Evolutionary conservation across 2,888 invertebrate species (phyloP), one percentile per base, ranked within the genome.

Genomic region (Miltochrista miniata): DNA sequence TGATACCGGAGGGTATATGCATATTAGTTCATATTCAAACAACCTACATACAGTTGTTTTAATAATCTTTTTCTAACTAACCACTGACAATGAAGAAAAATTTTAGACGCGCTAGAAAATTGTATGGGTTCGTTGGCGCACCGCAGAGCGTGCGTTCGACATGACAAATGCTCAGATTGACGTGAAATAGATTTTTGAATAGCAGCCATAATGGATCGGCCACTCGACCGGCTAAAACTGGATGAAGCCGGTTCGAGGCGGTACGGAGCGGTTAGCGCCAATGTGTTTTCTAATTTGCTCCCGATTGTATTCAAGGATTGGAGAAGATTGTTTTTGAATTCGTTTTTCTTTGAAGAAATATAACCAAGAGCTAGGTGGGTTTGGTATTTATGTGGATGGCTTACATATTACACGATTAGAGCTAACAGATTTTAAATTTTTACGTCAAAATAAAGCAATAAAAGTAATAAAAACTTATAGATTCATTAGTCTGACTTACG

Each of bases 111-210:
- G 37, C 38, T 33, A 50, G 51, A 58, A 58, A 58, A 66, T 61
- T 56, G 57, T 66, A 55, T 53, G 47, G 54, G 55, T 55, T 45
- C 45, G 40, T 51, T 52, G 45, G 52, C 51, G 47, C 56, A 13
- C 35, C 42, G 31, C 48, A 36, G 48, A 57, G 69, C 63, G 64
- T 69, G 71, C 65, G 66, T 54, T 54, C 52, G 72, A 76, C 76
- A 76, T 73, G 80, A 75, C 77, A 74, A 85, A 83, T 85, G 87
- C 76, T 76, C 81, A 86, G 83, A 89, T 87, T 87, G 87, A 89
- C 88, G 88, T 85, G 85, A 85, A 89, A 89, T 89, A 74, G 86
- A 79, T 84, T 86, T 84, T 84, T 82, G 82, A 85, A 83, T 74
- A 64, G 73, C 70, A 56, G 77, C 79, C 79, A 76, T 80, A 71